Conservation (phyloP, 2,113 vertebrate species). For the Anthoscopus minutus region DNA sequence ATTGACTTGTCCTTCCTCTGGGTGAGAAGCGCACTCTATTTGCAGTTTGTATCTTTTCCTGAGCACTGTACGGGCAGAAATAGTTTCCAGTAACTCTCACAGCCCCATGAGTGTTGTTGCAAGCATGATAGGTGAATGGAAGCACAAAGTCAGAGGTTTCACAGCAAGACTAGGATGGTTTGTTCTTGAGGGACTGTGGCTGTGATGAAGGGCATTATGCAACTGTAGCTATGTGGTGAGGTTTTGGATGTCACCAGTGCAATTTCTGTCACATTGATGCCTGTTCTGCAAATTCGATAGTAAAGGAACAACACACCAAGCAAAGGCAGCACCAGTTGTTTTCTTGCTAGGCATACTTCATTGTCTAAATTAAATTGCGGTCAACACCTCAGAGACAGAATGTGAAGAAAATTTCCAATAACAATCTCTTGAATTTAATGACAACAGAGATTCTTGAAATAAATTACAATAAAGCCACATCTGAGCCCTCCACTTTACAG, state of each 20-base stretch:
- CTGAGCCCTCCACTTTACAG: neutral
- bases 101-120: neutral
- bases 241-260: neutral
- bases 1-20: neutral
- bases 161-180: neutral
- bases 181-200: neutral
- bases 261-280: neutral
- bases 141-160: neutral
- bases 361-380: slow-evolving; percentile 9
- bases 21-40: neutral
- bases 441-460: neutral
- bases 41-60: neutral
- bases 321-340: neutral
- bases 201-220: neutral
- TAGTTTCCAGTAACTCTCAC: neutral
- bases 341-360: neutral
- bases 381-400: neutral
- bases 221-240: neutral
- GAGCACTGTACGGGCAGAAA: neutral
- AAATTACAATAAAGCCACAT: neutral
- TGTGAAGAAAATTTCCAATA: neutral
- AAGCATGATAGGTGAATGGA: neutral
- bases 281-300: neutral
- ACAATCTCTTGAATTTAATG: neutral
- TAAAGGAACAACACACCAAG: neutral